Percentiles rank a stretch among this genome's conserved stretches.
Evolutionary conservation across 2,797 vertebrate species (phyloP).

Genomic region (Xyrichtys novacula): DNA sequence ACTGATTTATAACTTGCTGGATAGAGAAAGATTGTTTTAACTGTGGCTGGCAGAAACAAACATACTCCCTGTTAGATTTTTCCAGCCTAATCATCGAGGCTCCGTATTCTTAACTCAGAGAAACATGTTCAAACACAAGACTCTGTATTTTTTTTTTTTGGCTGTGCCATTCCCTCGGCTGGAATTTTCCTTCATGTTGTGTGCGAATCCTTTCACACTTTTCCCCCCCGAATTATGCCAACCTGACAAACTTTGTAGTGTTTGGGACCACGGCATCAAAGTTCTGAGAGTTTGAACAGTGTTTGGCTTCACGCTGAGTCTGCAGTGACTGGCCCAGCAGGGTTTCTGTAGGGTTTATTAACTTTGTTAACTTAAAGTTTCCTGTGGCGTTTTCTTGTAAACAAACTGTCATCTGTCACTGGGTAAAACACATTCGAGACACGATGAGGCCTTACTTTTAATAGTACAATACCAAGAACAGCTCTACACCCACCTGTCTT

Average conservation of each 20-base stretch:
- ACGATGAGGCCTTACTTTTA: no score
- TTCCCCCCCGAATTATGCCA: neutral
- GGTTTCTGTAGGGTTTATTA: neutral
- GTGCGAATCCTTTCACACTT: neutral
- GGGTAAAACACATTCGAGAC: no score
- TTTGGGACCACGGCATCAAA: neutral
- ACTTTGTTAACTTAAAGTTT: conserved; percentile 6
- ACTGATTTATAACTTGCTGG: neutral
- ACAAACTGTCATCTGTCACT: neutral
- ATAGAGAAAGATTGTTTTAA: neutral
- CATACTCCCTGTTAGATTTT: neutral
- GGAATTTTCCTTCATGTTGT: neutral
- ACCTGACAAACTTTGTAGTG: neutral
- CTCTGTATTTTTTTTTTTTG: neutral
- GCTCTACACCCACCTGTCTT: no score
- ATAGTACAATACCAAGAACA: no score
- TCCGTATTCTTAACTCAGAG: neutral
- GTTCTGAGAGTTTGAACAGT: neutral
- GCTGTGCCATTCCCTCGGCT: neutral
- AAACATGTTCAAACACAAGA: neutral
- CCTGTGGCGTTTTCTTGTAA: neutral
- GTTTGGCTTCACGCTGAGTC: conserved; percentile 9
- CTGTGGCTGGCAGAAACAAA: neutral
- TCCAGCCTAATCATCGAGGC: neutral
- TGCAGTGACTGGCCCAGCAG: neutral